A percentile compares a stretch with the other conserved stretches of the same genome.
These are phyloP conservation scores for Meta bourneti DNA, from an alignment of 2,888 invertebrate species.

Conservation along the genomic window DNA sequence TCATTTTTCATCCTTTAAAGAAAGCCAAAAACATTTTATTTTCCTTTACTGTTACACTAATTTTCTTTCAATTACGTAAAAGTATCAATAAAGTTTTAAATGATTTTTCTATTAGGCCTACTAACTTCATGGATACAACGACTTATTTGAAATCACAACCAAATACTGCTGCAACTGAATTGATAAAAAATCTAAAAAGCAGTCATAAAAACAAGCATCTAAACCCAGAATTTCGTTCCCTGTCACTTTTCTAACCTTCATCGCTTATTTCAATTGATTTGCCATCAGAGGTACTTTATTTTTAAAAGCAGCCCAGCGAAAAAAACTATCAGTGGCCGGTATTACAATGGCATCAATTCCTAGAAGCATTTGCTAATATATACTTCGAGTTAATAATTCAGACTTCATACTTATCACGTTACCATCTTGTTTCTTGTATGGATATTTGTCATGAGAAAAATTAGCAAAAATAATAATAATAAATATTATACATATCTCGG, in stretches of 20 bases:
- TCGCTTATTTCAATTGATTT: slow-evolving; percentile 48
- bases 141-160: background rate
- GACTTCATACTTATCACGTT: too few species aligned
- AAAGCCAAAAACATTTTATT: background rate
- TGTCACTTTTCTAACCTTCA: slow-evolving; percentile 4
- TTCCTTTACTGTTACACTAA: background rate
- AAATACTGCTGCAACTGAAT: background rate
- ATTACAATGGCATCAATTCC: slow-evolving; percentile 1
- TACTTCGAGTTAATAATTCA: too few species aligned
- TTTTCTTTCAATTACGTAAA: background rate
- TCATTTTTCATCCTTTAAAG: background rate
- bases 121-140: background rate
- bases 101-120: background rate
- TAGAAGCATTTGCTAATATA: too few species aligned
- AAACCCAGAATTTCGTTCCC: background rate
- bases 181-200: too few species aligned
- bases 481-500: too few species aligned
- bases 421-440: too few species aligned
- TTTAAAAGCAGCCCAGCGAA: slow-evolving; percentile 24
- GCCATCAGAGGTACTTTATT: slow-evolving; percentile 55
- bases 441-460: too few species aligned
- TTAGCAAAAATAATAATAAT: too few species aligned
- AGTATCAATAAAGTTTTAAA: background rate
- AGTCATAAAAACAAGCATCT: too few species aligned
- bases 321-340: slow-evolving; percentile 24